Percentiles rank a stretch among this genome's conserved stretches.
Evolutionary conservation across 1,140 invertebrate species (phyloP).

Genomic region (Tenebrio molitor): DNA sequence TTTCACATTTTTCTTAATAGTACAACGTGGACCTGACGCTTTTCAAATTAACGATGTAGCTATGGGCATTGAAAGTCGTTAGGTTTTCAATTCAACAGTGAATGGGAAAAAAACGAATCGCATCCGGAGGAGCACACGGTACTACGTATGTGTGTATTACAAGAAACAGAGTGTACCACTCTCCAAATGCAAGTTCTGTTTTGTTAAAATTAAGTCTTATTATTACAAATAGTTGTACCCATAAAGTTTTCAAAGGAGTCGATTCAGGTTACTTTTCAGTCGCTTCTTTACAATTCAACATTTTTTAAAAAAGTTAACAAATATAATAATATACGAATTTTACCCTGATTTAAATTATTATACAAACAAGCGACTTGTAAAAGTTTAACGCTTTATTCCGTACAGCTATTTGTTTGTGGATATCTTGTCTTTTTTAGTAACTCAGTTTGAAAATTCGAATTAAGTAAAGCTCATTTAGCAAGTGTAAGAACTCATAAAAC

Average conservation of each 20-base stretch:
- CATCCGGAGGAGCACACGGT: background rate
- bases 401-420: conserved; percentile 40
- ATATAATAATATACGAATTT: conserved; percentile 56
- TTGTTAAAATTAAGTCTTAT: too few relatives aligned
- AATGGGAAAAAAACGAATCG: background rate
- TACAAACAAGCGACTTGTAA: conserved; percentile 52
- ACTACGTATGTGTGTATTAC: background rate
- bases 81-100: too few relatives aligned
- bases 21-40: conserved; percentile 54
- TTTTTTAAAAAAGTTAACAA: conserved; percentile 40
- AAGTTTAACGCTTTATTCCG: conserved; percentile 34
- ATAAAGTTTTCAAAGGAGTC: too few relatives aligned
- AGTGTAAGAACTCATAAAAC: background rate
- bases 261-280: too few relatives aligned
- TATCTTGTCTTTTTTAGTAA: background rate
- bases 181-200: too few relatives aligned
- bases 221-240: too few relatives aligned
- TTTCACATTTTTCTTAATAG: conserved; percentile 56
- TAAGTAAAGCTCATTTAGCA: background rate
- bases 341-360: conserved; percentile 65
- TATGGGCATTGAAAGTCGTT: background rate
- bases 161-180: too few relatives aligned
- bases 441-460: background rate
- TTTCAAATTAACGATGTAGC: conserved; percentile 20
- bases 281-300: conserved; percentile 21